phyloP scores from a whole-genome alignment of 2,888 invertebrate species.

The Cryptocephalus primarius region DNA sequence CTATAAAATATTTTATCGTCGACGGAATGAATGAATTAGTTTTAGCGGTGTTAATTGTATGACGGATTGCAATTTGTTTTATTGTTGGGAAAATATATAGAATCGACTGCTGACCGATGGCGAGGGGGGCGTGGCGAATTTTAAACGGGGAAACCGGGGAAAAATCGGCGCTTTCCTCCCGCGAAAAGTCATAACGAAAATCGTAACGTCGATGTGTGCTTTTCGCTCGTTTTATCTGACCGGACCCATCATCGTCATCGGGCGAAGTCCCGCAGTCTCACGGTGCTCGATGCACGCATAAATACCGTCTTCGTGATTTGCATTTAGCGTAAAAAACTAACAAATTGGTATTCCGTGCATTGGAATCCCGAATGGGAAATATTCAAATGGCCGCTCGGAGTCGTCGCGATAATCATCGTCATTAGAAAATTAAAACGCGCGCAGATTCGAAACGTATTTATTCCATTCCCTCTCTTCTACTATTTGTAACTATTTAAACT shows the following conservation, averaged over 20 bases:
- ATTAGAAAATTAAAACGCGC: slow-evolving; percentile 11
- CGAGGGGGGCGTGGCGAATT: no score
- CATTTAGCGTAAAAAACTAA: slow-evolving; percentile 15
- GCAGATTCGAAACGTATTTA: neutral
- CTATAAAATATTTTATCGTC: slow-evolving; percentile 4
- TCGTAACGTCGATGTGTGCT: no score
- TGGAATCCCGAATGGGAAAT: slow-evolving; percentile 16
- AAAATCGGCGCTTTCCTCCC: no score
- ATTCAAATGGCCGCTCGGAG: slow-evolving; percentile 14
- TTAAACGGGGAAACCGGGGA: no score
- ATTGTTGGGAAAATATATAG: slow-evolving; percentile 3
- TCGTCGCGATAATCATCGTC: slow-evolving; percentile 15
- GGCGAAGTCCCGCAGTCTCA: neutral
- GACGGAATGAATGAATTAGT: slow-evolving; percentile 2
- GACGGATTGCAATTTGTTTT: slow-evolving; percentile 3
- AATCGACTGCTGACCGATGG: neutral
- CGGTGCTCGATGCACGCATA: slow-evolving; percentile 12
- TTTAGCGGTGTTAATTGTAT: slow-evolving; percentile 1
- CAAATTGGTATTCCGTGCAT: slow-evolving; percentile 24
- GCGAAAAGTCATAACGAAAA: no score
- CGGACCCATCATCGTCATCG: no score
- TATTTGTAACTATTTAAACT: no score
- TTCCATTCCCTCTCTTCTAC: no score
- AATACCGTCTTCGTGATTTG: slow-evolving; percentile 19
- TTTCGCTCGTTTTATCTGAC: no score